Base-by-base conservation (phyloP, 2,888 invertebrate species). In the Dendrolimus houi region DNA sequence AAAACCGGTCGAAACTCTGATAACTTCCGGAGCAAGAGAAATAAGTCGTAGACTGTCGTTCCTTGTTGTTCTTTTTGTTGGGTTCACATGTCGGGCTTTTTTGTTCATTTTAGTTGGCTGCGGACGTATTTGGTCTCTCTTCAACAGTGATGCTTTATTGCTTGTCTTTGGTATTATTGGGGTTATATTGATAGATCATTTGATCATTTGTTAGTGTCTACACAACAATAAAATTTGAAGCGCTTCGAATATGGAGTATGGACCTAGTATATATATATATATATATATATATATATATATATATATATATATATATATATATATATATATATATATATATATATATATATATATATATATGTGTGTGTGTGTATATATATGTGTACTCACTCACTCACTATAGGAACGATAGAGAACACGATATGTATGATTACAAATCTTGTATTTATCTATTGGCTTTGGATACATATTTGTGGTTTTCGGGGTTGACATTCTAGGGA, bases 1-100 rank as follows among this genome's bases (percentile, higher is more conserved):
- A 70, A 70, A 83, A 85, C 85, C 85, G 83, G 86, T 87, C 75
- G 77, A 79, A 81, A 79, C 74, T 74, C 74, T 81, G 83, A 83
- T 83, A 84, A 81, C 84, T 87, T 86, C 83, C 85, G 83, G 79
- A 76, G 74, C 74, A 62, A 68, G 78, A 82, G 81, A 77, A 82
- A 79, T 83, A 80, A 81, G 77, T 80, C 77, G 79, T 79, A 75
- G 76, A 74, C 74, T 72, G 70, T 67, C 77, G 77, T 79, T 75
- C 69, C 68, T 72, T 73, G 72, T 74, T 77, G 69, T 79, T 80
- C 77, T 83, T 82, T 79, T 77, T 80, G 77, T 83, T 81, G 71
- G 72, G 66, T 75, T 76, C 73, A 75, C 73, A 76, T 79, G 71
- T 64, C 60, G 53, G 47, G 6, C 52, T 62, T 68, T 75, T 77